phyloP scores from a whole-genome alignment of 2,888 invertebrate genomes.

The Protula sp. region DNA sequence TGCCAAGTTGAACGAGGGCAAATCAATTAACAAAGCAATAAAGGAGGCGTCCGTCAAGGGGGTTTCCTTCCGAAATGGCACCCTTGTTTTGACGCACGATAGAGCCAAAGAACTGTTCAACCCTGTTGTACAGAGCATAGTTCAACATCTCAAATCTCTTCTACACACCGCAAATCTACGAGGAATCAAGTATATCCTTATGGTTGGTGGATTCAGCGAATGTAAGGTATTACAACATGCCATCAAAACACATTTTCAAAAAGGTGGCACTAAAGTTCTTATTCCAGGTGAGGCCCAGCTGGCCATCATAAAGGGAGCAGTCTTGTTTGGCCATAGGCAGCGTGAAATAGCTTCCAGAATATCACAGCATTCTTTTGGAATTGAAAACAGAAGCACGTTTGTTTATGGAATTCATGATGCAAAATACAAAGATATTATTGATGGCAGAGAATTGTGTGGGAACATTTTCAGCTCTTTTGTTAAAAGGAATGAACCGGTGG shows the following conservation, averaged over 20 bases:
- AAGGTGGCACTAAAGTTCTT: too few relatives aligned
- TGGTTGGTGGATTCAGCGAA: background rate
- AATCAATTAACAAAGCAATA: background rate
- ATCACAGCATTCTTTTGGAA: too few relatives aligned
- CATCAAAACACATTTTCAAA: background rate
- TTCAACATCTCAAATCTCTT: background rate
- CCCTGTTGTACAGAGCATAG: background rate
- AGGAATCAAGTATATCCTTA: background rate
- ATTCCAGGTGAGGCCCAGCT: background rate
- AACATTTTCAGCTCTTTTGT: too few relatives aligned
- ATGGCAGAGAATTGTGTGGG: too few relatives aligned
- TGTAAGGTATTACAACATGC: background rate
- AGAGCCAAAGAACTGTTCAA: background rate
- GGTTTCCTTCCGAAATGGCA: background rate
- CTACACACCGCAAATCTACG: background rate
- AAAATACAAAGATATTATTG: too few relatives aligned
- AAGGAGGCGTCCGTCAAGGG: background rate
- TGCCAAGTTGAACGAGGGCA: background rate
- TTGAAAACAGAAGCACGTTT: too few relatives aligned
- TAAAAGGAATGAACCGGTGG: too few relatives aligned
- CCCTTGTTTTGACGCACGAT: background rate
- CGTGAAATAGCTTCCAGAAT: background rate
- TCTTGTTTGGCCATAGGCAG: background rate
- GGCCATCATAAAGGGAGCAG: background rate
- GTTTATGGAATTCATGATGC: too few relatives aligned